These are phyloP conservation scores for Apodemus sylvaticus DNA, from an alignment of 2,113 vertebrate species.

Conservation along the genomic window DNA sequence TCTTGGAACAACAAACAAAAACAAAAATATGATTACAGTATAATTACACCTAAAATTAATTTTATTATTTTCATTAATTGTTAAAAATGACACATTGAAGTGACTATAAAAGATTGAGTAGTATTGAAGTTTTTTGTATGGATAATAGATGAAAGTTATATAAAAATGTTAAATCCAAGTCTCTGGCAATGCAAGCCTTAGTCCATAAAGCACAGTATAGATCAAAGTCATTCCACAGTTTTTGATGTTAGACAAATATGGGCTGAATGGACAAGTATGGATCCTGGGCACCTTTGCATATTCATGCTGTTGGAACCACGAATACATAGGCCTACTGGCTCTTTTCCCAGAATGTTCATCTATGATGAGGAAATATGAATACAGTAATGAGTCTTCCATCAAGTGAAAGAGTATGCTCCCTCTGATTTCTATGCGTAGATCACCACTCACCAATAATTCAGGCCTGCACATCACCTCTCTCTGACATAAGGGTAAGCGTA, in stretches of 20 bases:
- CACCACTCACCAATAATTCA: not conserved
- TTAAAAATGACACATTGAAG: not conserved
- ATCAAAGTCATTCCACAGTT: not conserved
- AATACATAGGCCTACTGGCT: not conserved
- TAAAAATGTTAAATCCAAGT: not conserved
- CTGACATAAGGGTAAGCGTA: not conserved
- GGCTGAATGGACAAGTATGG: rapidly evolving
- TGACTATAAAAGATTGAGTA: not conserved
- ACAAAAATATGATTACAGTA: not conserved
- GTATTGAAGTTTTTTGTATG: not conserved
- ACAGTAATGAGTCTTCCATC: not conserved
- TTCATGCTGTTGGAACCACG: not conserved
- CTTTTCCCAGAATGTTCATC: not conserved
- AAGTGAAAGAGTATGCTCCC: not conserved
- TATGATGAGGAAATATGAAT: not conserved
- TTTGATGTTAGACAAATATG: not conserved
- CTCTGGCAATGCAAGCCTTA: not conserved
- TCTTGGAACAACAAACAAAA: not conserved
- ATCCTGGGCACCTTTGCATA: not conserved
- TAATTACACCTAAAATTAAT: not conserved
- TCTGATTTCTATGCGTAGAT: not conserved
- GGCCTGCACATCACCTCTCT: rapidly evolving
- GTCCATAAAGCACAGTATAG: not conserved
- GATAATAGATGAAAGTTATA: not conserved
- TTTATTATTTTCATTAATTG: not conserved